Evolutionary conservation across 2,113 vertebrate genomes (phyloP).

Genomic region (Forbesichthys agassizii): DNA sequence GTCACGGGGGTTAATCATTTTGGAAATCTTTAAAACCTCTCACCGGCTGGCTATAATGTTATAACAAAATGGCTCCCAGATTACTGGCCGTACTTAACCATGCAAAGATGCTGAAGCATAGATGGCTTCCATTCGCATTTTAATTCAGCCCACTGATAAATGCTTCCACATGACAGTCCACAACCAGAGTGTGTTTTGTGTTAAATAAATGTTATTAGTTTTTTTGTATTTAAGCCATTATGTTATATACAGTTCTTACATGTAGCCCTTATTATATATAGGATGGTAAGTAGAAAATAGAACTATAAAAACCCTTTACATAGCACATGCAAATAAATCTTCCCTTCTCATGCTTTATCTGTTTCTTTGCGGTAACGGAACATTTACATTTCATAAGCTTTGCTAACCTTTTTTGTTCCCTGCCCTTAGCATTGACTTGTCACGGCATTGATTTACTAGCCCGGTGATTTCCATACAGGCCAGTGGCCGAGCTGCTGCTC

Average conservation of each 20-base stretch:
- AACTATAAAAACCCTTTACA: conserved; percentile 7
- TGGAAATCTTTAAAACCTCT: conserved; percentile 19
- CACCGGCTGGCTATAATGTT: conserved; percentile 29
- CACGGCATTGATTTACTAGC: conserved; percentile 88
- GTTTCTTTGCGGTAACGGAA: conserved; percentile 36
- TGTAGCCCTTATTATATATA: conserved; percentile 17
- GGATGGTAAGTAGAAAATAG: conserved; percentile 1
- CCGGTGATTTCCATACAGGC: conserved; percentile 76
- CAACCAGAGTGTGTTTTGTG: conserved; percentile 1
- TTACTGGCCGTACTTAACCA: conserved; percentile 16
- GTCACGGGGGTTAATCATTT: conserved; percentile 21
- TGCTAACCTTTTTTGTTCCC: conserved; percentile 41
- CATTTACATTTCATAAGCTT: conserved; percentile 72
- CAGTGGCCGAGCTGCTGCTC: conserved; percentile 82
- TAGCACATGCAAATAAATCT: conserved; percentile 53
- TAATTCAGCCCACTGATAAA: conserved; percentile 58
- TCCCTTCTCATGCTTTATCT: conserved; percentile 24
- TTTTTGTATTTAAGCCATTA: conserved; percentile 24
- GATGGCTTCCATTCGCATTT: conserved; percentile 73
- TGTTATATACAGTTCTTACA: conserved; percentile 19
- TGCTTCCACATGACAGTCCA: conserved; percentile 61
- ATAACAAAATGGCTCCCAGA: conserved; percentile 35
- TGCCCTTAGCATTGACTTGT: conserved; percentile 80
- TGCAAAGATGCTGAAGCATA: conserved; percentile 33
- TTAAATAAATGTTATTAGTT: conserved; percentile 3